A percentile compares a stretch with the other conserved stretches of the same genome.
Conservation (phyloP, 2,113 vertebrate species). For the Lagopus leucura region DNA sequence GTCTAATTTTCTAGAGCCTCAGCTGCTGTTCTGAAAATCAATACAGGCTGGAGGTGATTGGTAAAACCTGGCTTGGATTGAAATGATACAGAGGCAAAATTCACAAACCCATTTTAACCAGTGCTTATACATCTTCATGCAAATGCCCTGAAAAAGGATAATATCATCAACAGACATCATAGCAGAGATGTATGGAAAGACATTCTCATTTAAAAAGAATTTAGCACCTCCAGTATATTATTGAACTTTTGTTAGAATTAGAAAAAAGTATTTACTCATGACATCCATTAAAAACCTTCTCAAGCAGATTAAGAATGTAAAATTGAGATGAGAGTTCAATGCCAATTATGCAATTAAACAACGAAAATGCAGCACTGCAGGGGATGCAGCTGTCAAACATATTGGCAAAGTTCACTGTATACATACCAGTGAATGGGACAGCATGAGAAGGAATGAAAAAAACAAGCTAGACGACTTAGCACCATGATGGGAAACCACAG, state of each 20-base stretch:
- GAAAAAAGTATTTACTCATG: not conserved
- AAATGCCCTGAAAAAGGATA: not conserved
- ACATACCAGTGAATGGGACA: not conserved
- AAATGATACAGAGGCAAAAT: not conserved
- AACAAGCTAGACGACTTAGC: not conserved
- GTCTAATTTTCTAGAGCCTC: constrained; percentile 55
- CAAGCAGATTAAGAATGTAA: not conserved
- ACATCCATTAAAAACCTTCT: not conserved
- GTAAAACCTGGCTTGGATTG: not conserved
- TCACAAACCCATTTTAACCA: not conserved
- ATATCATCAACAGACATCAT: not conserved
- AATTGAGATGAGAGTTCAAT: not conserved
- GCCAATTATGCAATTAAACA: not conserved
- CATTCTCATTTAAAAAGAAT: not conserved
- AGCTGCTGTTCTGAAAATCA: constrained; percentile 47
- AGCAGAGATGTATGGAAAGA: not conserved
- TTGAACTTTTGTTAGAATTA: not conserved
- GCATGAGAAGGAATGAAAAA: not conserved
- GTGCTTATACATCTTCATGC: not conserved
- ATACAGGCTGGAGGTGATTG: not conserved
- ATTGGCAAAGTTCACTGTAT: not conserved
- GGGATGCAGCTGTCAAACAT: not conserved
- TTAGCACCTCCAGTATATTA: not conserved
- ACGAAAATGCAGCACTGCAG: not conserved
- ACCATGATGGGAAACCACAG: not conserved